Evolutionary conservation across 2,888 invertebrate species (phyloP).

Genomic region (Dendrolimus houi): DNA sequence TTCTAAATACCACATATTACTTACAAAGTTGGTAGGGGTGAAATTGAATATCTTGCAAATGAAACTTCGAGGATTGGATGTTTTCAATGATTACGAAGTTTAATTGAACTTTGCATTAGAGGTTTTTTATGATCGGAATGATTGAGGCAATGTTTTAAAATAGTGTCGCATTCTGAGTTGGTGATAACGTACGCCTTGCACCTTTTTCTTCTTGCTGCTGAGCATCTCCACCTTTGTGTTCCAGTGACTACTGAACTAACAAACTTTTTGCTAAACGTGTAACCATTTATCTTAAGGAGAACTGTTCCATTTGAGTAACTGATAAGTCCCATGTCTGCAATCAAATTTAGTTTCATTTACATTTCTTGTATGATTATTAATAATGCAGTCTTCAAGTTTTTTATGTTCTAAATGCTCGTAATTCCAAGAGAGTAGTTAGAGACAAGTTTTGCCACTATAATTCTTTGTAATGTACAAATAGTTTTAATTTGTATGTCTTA

Average conservation of each 20-base stretch:
- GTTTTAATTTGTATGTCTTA: too few relatives aligned
- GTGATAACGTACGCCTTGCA: constrained; percentile 13
- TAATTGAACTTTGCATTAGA: constrained; percentile 4
- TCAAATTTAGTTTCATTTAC: neutral
- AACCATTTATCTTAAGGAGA: constrained; percentile 16
- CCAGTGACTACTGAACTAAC: neutral
- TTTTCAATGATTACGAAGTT: neutral
- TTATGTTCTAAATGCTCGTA: too few relatives aligned
- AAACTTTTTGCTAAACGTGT: constrained; percentile 11
- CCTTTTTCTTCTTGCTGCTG: constrained; percentile 10
- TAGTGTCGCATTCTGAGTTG: constrained; percentile 6
- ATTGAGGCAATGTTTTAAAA: constrained; percentile 7
- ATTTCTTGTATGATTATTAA: too few relatives aligned
- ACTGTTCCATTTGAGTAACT: constrained; percentile 12
- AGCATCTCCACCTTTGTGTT: constrained; percentile 14
- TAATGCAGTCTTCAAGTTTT: too few relatives aligned
- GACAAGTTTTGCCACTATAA: too few relatives aligned
- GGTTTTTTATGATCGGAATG: constrained; percentile 15
- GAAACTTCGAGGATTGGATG: neutral
- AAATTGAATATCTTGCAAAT: too few relatives aligned
- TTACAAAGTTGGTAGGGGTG: too few relatives aligned
- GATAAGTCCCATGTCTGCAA: constrained; percentile 16
- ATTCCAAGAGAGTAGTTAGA: too few relatives aligned
- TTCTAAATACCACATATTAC: too few relatives aligned
- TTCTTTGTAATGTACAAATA: too few relatives aligned